A percentile compares a stretch with the other conserved stretches of the same genome.
Evolutionary conservation across 2,797 vertebrate genomes (phyloP).

Genomic region (Cryptoprocta ferox): DNA sequence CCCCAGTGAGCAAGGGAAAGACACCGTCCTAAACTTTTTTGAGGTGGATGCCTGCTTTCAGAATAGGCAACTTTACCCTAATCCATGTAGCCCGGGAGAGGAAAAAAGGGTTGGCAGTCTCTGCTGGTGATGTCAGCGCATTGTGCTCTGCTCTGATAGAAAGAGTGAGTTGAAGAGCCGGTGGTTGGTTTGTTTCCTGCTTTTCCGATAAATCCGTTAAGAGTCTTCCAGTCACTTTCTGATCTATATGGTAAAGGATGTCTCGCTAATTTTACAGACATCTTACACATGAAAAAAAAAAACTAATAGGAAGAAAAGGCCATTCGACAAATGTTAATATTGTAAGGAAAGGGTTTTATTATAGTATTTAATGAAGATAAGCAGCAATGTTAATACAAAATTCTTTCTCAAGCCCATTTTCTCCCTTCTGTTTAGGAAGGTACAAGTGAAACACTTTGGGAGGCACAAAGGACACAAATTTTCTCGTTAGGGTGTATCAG

Average conservation of each 20-base stretch:
- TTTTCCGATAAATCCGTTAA: not conserved
- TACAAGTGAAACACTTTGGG: slow-evolving; percentile 15
- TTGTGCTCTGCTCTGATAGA: not conserved
- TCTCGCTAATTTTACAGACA: not conserved
- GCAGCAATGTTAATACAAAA: slow-evolving; percentile 30
- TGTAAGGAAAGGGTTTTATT: slow-evolving; percentile 51
- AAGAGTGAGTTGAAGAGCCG: not conserved
- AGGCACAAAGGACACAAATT: not conserved
- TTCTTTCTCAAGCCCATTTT: slow-evolving; percentile 28
- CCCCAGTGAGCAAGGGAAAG: not conserved
- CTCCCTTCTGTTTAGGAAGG: not conserved
- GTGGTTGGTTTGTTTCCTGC: not conserved
- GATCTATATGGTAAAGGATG: slow-evolving; percentile 4
- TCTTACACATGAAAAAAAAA: not conserved
- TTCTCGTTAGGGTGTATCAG: not conserved
- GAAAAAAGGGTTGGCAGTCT: not conserved
- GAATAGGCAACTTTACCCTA: not conserved
- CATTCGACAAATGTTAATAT: slow-evolving; percentile 15
- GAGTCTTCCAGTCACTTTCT: slow-evolving; percentile 47
- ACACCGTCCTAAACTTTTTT: slow-evolving; percentile 16
- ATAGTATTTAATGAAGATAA: slow-evolving; percentile 40
- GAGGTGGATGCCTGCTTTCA: not conserved
- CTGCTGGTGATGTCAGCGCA: not conserved
- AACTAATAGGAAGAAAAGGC: slow-evolving; percentile 36
- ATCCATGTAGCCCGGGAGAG: not conserved